Percentiles rank a stretch among this genome's conserved stretches.
phyloP scores from a whole-genome alignment of 2,888 invertebrate genomes.

The Mystacides longicornis region DNA sequence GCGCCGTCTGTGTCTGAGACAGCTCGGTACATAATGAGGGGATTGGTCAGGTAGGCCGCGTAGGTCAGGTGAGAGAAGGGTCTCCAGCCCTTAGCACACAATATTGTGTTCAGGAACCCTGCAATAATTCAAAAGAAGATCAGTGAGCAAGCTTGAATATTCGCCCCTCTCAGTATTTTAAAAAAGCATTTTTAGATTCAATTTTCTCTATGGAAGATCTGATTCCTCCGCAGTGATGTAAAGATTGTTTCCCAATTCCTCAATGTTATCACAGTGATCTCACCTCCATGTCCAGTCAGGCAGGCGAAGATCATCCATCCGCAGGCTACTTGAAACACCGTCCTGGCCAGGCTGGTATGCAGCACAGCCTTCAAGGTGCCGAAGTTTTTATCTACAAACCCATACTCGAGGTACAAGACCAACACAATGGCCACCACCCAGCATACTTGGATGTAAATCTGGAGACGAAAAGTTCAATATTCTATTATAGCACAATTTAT shows the following conservation, averaged over 20 bases:
- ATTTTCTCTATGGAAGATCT: no score
- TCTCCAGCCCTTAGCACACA: slow-evolving; percentile 6
- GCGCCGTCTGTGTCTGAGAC: neutral
- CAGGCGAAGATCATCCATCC: slow-evolving; percentile 43
- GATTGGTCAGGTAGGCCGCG: slow-evolving; percentile 5
- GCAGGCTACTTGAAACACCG: slow-evolving; percentile 41
- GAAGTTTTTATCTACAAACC: slow-evolving; percentile 34
- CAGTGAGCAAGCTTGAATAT: no score
- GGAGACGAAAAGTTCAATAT: no score
- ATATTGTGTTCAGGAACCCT: slow-evolving; percentile 12
- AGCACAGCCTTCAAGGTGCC: slow-evolving; percentile 35
- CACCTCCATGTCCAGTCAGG: slow-evolving; percentile 42
- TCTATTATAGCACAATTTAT: no score
- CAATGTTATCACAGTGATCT: slow-evolving; percentile 21
- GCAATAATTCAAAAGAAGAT: no score
- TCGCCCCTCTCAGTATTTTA: no score
- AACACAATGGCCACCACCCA: slow-evolving; percentile 37
- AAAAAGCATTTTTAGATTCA: no score
- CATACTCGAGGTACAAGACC: slow-evolving; percentile 38
- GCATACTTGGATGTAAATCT: slow-evolving; percentile 27
- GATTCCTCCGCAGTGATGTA: no score
- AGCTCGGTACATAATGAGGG: slow-evolving; percentile 3
- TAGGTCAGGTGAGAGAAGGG: slow-evolving; percentile 7
- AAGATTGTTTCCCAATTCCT: no score
- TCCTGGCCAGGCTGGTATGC: slow-evolving; percentile 38